A percentile compares a stretch with the other conserved stretches of the same genome.
Evolutionary conservation across 1,140 invertebrate genomes (phyloP).

Genomic region (Drosophila ohnishii): DNA sequence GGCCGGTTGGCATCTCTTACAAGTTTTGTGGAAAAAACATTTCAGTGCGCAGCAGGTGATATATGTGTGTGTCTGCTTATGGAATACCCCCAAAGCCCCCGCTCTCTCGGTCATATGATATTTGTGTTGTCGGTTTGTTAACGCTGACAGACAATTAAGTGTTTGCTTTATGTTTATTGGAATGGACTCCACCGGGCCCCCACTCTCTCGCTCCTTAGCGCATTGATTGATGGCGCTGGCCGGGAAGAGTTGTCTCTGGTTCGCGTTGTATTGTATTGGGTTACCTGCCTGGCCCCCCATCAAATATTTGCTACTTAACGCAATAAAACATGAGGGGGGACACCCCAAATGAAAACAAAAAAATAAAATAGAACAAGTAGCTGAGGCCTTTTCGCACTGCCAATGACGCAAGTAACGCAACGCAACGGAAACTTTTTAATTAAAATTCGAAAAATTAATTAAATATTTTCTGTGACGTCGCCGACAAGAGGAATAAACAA

Average conservation of each 20-base stretch:
- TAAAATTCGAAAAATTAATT: conserved; percentile 82
- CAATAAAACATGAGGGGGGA: conserved; percentile 50
- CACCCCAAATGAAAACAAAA: neutral
- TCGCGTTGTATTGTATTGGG: conserved; percentile 16
- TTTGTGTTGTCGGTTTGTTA: conserved; percentile 81
- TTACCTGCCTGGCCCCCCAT: conserved; percentile 37
- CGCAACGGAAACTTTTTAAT: conserved; percentile 79
- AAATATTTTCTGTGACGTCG: conserved; percentile 78
- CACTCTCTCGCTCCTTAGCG: conserved; percentile 51
- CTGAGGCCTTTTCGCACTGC: conserved; percentile 39
- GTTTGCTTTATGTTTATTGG: conserved; percentile 81
- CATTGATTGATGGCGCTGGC: conserved; percentile 71
- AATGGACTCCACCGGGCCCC: conserved; percentile 64
- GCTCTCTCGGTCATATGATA: conserved; percentile 70
- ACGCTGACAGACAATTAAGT: conserved; percentile 81
- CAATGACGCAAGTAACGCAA: conserved; percentile 55
- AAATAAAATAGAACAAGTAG: conserved; percentile 48
- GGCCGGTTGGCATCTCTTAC: conserved; percentile 73
- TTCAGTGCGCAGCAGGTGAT: conserved; percentile 78
- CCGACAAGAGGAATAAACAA: conserved; percentile 37
- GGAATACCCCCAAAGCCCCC: conserved; percentile 51
- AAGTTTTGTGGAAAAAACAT: conserved; percentile 79
- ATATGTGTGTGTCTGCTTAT: conserved; percentile 74
- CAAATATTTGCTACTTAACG: conserved; percentile 64
- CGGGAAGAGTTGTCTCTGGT: conserved; percentile 37